These are phyloP conservation scores for Sebastes steindachneri DNA, from an alignment of 2,797 vertebrate species.

Conservation along the genomic window DNA sequence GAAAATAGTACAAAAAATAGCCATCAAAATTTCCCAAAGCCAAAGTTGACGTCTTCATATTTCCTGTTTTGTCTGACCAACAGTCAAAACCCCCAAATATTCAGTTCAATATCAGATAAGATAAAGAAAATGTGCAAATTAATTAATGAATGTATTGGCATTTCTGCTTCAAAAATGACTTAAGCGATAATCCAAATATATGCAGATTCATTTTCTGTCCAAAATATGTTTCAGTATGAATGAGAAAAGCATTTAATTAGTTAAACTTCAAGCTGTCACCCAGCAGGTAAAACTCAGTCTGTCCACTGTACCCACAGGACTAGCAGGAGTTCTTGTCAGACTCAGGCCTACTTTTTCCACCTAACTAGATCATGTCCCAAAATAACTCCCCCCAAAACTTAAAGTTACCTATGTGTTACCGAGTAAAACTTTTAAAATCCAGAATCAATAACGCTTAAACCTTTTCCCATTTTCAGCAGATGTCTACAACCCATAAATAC, in stretches of 20 bases:
- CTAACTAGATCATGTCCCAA: slow-evolving; percentile 72
- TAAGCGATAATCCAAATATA: not conserved
- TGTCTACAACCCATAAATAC: slow-evolving; percentile 81
- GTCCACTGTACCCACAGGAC: slow-evolving; percentile 56
- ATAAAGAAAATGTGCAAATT: not conserved
- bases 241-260: slow-evolving; percentile 13
- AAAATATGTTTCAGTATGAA: not conserved
- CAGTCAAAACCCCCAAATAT: not conserved
- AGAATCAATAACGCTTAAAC: slow-evolving; percentile 68
- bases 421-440: slow-evolving; percentile 71
- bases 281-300: slow-evolving; percentile 28
- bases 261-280: slow-evolving; percentile 29
- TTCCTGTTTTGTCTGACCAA: no score
- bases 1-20: not conserved
- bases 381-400: slow-evolving; percentile 56
- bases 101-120: not conserved
- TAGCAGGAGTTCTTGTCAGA: slow-evolving; percentile 31
- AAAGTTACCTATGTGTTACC: slow-evolving; percentile 56
- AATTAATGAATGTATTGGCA: not conserved
- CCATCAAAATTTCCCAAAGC: not conserved
- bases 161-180: not conserved
- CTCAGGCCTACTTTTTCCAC: slow-evolving; percentile 67
- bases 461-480: slow-evolving; percentile 72
- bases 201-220: not conserved
- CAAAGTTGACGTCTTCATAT: not conserved